Base-by-base conservation (phyloP, 2,113 vertebrate species). In the Oreocharis arfaki region DNA sequence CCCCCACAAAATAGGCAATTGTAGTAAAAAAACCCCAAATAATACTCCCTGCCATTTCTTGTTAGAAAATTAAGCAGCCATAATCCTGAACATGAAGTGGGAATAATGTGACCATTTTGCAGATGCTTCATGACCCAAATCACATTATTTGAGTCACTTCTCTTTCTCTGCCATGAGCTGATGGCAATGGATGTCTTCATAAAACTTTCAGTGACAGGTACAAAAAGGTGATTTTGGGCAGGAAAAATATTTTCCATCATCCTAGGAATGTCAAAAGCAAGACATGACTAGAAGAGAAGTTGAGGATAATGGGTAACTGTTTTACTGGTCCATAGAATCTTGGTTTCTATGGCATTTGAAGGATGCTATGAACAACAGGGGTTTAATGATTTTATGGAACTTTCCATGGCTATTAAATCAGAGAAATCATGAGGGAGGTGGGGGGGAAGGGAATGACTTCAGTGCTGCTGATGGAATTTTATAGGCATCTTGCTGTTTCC, bases 91-190 rank as follows among this genome's bases (percentile, higher is more conserved):
- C 70, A 69, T 79, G 81, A 91, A 94, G 37, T 41, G 49, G 44
- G 69, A 86, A 84, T 87, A 94, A 82, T 65, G 37, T 79, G 60
- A 87, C 53, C 7, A 3, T 94, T 95, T 95, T 85, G 59, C 89
- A 95, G 81, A 79, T 87, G 84, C 83, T 96, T 93, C 81, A 84
- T 79, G 81, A 89, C 41, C 74, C n/a, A 87, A 76, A 89, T 83
- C 53, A 49, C 78, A 91, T 89, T 79, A 87, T 83, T 86, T 71
- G 84, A 79, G 57, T 64, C 65, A 73, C 23, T 91, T 87, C 55
- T 81, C 92, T 69, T 85, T 81, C 24, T 33, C 32, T 89, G 35
- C 28, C 74, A 79, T 69, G 74, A 87, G 32, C 6, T 89, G 65
- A 68, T 60, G 28, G 78, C 70, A 73, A 89, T 59, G 27, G 28